These are phyloP conservation scores for Xiphias gladius DNA, from an alignment of 2,113 vertebrate genomes.

Conservation along the genomic window DNA sequence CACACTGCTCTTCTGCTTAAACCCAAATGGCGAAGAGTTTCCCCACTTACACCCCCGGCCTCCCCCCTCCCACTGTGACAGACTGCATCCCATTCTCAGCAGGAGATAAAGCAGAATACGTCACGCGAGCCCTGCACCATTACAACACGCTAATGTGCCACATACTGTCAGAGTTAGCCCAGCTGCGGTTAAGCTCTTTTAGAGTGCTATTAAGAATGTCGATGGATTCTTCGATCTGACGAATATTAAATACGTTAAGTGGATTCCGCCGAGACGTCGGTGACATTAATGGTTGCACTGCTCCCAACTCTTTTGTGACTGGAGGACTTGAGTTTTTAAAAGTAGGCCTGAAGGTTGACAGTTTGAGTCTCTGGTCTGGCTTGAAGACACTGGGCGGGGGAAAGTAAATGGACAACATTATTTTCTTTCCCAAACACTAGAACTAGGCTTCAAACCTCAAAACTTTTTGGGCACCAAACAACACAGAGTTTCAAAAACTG, in stretches of 20 bases:
- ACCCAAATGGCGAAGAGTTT: constrained; percentile 44
- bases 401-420: not conserved
- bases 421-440: not conserved
- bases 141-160: constrained; percentile 40
- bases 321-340: not conserved
- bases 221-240: constrained; percentile 61
- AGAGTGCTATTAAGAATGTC: constrained; percentile 54
- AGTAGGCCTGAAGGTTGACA: constrained; percentile 1
- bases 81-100: constrained; percentile 48
- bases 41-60: constrained; percentile 13
- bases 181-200: constrained; percentile 33
- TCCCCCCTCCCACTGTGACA: constrained; percentile 30
- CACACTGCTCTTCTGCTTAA: constrained; percentile 46
- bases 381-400: not conserved
- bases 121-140: constrained; percentile 25
- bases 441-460: not conserved
- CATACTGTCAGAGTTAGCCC: constrained; percentile 47
- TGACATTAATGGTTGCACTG: constrained; percentile 60
- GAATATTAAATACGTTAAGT: constrained; percentile 76
- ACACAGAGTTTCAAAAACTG: not conserved
- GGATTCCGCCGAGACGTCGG: constrained; percentile 46
- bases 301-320: constrained; percentile 19
- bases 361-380: not conserved
- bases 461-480: not conserved
- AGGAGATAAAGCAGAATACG: constrained; percentile 42